Percentiles rank a stretch among this genome's conserved stretches.
Evolutionary conservation across 2,113 vertebrate genomes (phyloP).

Genomic region (Alethe diademata): DNA sequence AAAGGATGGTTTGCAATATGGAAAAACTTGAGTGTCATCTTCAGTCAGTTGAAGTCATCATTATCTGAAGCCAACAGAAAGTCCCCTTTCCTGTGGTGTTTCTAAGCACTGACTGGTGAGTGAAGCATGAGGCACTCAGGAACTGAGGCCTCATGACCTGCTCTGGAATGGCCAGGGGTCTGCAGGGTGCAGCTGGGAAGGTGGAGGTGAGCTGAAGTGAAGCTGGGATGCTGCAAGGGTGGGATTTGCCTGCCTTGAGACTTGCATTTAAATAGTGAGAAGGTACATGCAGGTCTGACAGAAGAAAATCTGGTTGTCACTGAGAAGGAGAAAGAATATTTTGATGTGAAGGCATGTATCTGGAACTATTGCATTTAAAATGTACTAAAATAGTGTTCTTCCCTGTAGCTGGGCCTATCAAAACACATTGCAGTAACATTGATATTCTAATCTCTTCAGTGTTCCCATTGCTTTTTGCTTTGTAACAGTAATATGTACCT

Average conservation of each 20-base stretch:
- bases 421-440: neutral
- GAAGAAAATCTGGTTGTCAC: neutral
- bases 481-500: neutral
- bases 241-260: neutral
- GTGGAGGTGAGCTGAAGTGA: neutral
- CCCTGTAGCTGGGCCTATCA: neutral
- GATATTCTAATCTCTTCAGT: neutral
- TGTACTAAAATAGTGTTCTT: neutral
- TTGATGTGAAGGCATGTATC: neutral
- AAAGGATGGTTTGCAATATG: neutral
- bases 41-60: neutral
- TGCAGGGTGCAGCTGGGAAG: neutral
- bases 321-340: neutral
- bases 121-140: neutral
- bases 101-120: neutral
- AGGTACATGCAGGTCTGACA: neutral
- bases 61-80: neutral
- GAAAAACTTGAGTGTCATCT: neutral
- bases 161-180: neutral
- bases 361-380: neutral
- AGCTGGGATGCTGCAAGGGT: neutral
- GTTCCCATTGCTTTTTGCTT: neutral
- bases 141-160: neutral
- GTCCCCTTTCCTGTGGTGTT: conserved; percentile 11
- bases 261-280: neutral